Base-by-base conservation (phyloP, 2,797 vertebrate species). In the Neomorphus geoffroyi region DNA sequence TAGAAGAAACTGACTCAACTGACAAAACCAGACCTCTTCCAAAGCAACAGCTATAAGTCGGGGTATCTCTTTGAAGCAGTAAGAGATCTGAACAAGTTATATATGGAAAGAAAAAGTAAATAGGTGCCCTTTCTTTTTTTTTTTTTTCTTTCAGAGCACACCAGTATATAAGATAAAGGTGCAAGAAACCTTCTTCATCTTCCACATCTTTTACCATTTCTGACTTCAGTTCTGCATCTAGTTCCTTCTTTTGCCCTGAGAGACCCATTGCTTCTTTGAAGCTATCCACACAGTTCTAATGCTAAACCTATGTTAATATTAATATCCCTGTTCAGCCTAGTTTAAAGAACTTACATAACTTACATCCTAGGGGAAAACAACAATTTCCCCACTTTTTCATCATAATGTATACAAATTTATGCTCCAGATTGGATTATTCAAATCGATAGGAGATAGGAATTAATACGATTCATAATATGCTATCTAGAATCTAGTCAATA, bases 71-170 rank as follows among this genome's bases (percentile, higher is more conserved):
- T 24, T 9, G 66, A 26, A 37, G 15, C 9, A 66, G 9, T 24
- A 39, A 35, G 4, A 50, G 3, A 7, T 50, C 30, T 74, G 71
- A 71, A 74, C 5, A 56, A 5, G 0, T 23, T 18, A 51, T 15
- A 37, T 18, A 33, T 6, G 48, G 21, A 82, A 2, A 2, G 2
- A 58, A 71, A 48, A 9, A 27, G 16, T 24, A 48, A 48, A 65
- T 6, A 53, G 8, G 11, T 24, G 9, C 13, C 0, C 14, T 51
- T n/a, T 45, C 6, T 48, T 18, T 60, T 37, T 39, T 7, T 82
- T 18, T n/a, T n/a, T n/a, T n/a, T n/a, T n/a, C n/a, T n/a, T 0
- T 5, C 18, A 6, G 11, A 66, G 7, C 5, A 58, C 22, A 69
- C 3, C 3, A 17, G 11, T 32, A 46, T 45, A 10, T 74, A n/a